These are phyloP conservation scores for Whitmania pigra DNA, from an alignment of 1,140 invertebrate genomes.

Conservation along the genomic window DNA sequence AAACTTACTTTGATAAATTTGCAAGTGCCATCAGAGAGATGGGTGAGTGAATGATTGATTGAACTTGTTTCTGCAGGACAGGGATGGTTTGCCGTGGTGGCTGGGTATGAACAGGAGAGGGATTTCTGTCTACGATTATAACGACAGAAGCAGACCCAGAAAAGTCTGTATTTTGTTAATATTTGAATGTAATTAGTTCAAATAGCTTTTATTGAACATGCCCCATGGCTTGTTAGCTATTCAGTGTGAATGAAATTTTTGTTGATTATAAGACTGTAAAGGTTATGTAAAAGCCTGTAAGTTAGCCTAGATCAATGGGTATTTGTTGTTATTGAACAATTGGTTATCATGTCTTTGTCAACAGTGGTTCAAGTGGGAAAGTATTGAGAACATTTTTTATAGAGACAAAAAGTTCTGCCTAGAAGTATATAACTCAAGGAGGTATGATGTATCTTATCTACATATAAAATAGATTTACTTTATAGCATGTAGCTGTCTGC, in stretches of 20 bases:
- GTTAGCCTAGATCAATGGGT: background rate
- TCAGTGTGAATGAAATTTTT: background rate
- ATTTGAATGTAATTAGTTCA: background rate
- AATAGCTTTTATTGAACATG: background rate
- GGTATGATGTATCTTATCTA: conserved; percentile 38
- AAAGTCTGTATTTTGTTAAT: conserved; percentile 34
- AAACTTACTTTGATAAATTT: too few species aligned
- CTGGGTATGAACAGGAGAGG: conserved; percentile 48
- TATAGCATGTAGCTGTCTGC: background rate
- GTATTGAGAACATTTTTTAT: conserved; percentile 51
- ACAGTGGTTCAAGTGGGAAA: conserved; percentile 48
- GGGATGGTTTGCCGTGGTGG: conserved; percentile 47
- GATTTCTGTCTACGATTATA: conserved; percentile 47
- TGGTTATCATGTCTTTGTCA: background rate
- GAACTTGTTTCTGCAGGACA: conserved; percentile 38
- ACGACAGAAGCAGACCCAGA: conserved; percentile 46
- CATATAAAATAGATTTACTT: background rate
- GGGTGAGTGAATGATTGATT: conserved; percentile 11
- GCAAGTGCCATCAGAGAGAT: too few species aligned
- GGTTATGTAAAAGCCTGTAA: background rate
- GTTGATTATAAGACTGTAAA: background rate
- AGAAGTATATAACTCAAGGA: conserved; percentile 50
- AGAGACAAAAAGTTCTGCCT: conserved; percentile 51
- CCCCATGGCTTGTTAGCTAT: too few species aligned
- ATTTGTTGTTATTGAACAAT: background rate